Evolutionary conservation across 1,140 invertebrate species (phyloP), one percentile per base, ranked within the genome.

Genomic region (Lycorma delicatula): DNA sequence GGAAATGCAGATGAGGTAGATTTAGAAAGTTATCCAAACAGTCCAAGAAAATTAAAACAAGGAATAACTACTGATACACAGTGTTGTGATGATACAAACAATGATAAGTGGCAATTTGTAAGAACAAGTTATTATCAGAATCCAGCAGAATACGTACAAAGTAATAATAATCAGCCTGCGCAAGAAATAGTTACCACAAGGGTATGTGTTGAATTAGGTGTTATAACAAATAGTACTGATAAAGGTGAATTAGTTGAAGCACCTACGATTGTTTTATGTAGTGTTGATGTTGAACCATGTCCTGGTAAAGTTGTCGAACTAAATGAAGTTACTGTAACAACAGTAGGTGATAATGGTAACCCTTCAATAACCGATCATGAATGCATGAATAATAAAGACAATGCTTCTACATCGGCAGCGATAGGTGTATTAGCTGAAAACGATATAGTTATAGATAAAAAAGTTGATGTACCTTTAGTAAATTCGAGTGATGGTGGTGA

Each of bases 401-500:
- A 51, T 1, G 18, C 36, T 47, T 27, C 13, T 16, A 12, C 53
- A 13, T 61, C 64, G 13, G 62, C 56, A 7, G 63, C 62, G 44
- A 62, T 59, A 6, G 66, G 59, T 53, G 60, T 64, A 27, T 56
- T 64, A 20, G 64, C 23, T 13, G 22, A 48, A 7, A 25, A 18
- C 20, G 23, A 47, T n/a, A 26, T n/a, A 20, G 22, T 28, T 18
- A 25, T 13, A 12, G 26, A 28, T 11, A 28, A 27, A 29, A n/a
- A 18, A n/a, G 49, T 28, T 16, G 26, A 28, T n/a, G 2, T 18
- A 2, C 2, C 49, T 5, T 13, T 62, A 41, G 29, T 27, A 22
- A 5, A 47, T 25, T 28, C 52, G 36, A n/a, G 36, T 12, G 13
- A 64, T 16, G 53, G 75, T 13, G 73, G 76, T 50, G 80, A 81